Conservation (phyloP, 2,888 invertebrate genomes). For the Phragmatobia fuliginosa region DNA sequence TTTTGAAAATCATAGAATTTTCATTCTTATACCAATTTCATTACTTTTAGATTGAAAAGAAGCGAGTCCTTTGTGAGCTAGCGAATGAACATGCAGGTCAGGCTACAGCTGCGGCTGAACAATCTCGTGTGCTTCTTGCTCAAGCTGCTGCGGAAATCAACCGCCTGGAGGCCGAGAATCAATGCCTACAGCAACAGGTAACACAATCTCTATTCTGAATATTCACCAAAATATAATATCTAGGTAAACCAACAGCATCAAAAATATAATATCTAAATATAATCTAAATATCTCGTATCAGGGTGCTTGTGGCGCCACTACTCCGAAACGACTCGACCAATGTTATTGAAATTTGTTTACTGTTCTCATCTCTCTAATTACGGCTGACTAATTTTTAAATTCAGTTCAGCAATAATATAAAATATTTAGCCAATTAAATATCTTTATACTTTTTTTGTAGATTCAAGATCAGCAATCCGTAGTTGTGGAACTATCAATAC, state of each 20-base stretch:
- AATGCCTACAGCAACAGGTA: constrained; percentile 74
- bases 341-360: too few species aligned
- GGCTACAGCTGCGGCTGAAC: constrained; percentile 76
- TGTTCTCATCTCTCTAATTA: too few species aligned
- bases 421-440: too few species aligned
- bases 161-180: constrained; percentile 74
- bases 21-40: not conserved
- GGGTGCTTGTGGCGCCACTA: too few species aligned
- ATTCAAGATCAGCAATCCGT: constrained; percentile 82
- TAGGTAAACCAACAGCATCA: too few species aligned
- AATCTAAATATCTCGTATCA: too few species aligned
- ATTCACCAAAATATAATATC: too few species aligned
- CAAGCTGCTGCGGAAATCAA: constrained; percentile 74
- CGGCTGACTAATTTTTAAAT: too few species aligned
- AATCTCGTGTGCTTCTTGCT: constrained; percentile 71
- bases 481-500: constrained; percentile 78
- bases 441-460: constrained; percentile 54
- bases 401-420: too few species aligned
- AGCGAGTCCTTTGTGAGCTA: constrained; percentile 69
- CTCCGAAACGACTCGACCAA: too few species aligned
- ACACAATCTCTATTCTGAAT: not conserved
- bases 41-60: constrained; percentile 71
- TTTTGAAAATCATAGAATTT: too few species aligned
- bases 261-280: too few species aligned
- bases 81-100: constrained; percentile 78